phyloP scores from a whole-genome alignment of 2,888 invertebrate genomes.

The Drosophila algonquin region DNA sequence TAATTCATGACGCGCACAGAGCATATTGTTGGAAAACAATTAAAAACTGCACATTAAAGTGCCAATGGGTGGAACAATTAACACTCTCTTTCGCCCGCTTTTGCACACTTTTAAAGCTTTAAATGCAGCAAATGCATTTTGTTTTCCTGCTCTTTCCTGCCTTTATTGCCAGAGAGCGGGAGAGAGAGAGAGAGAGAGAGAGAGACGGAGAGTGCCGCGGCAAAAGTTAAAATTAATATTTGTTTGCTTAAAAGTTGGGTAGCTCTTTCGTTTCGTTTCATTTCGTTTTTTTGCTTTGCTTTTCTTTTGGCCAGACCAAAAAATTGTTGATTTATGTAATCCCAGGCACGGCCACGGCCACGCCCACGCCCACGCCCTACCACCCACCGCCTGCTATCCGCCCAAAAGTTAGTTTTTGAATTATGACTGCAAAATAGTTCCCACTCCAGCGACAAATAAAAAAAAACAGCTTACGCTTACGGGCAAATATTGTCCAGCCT shows the following conservation, averaged over 20 bases:
- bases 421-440: constrained; percentile 42
- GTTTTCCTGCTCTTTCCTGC: constrained; percentile 4
- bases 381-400: not conserved
- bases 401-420: constrained; percentile 48
- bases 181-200: not conserved
- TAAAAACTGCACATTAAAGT: constrained; percentile 69
- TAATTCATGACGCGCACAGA: constrained; percentile 54
- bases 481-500: constrained; percentile 27
- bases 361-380: not conserved
- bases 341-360: constrained; percentile 1
- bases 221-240: constrained; percentile 76
- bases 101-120: constrained; percentile 14
- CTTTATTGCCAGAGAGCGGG: constrained; percentile 40
- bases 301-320: constrained; percentile 46
- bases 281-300: not conserved
- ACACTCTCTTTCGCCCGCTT: not conserved
- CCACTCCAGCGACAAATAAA: not conserved
- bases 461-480: not conserved
- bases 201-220: constrained; percentile 17
- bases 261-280: constrained; percentile 13
- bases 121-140: constrained; percentile 16
- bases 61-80: constrained; percentile 8
- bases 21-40: constrained; percentile 72
- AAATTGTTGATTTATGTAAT: constrained; percentile 73
- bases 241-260: constrained; percentile 69